Percentiles rank a stretch among this genome's conserved stretches.
Evolutionary conservation across 2,797 vertebrate species (phyloP).

Genomic region (Acestrorhynchus altus): DNA sequence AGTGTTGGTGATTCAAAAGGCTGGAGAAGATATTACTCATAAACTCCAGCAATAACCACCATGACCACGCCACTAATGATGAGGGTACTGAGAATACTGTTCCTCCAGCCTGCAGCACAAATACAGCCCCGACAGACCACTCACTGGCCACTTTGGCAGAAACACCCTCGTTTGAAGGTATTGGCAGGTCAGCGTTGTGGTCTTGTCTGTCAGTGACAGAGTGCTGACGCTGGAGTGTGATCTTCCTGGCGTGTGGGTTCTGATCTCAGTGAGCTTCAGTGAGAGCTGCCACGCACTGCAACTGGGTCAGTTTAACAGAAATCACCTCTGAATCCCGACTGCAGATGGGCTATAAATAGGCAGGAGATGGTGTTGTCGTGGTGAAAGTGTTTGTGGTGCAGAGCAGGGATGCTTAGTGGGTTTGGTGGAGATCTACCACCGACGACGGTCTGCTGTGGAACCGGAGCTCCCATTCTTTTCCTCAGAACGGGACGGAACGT

Average conservation of each 20-base stretch:
- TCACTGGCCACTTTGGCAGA: not conserved
- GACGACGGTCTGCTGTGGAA: not conserved
- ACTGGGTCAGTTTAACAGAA: constrained; percentile 14
- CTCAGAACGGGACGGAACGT: no score
- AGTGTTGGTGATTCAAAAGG: not conserved
- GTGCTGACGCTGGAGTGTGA: not conserved
- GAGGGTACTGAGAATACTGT: not conserved
- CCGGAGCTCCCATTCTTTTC: no score
- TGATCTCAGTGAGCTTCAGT: not conserved
- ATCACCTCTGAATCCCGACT: constrained; percentile 2
- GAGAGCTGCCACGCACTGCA: not conserved
- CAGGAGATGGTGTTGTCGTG: not conserved
- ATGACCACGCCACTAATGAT: not conserved
- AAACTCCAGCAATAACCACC: not conserved
- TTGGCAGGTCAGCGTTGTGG: no score
- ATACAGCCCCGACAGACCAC: not conserved
- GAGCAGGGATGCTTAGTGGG: not conserved
- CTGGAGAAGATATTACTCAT: not conserved
- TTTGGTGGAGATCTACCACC: not conserved
- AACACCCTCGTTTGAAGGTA: no score
- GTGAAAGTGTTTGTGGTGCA: not conserved
- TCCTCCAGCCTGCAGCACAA: not conserved
- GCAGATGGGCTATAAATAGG: constrained; percentile 5
- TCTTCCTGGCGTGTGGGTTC: not conserved
- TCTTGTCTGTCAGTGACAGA: no score